A percentile compares a stretch with the other conserved stretches of the same genome.
Conservation (phyloP, 1,140 invertebrate genomes). For the Atta colombica region DNA sequence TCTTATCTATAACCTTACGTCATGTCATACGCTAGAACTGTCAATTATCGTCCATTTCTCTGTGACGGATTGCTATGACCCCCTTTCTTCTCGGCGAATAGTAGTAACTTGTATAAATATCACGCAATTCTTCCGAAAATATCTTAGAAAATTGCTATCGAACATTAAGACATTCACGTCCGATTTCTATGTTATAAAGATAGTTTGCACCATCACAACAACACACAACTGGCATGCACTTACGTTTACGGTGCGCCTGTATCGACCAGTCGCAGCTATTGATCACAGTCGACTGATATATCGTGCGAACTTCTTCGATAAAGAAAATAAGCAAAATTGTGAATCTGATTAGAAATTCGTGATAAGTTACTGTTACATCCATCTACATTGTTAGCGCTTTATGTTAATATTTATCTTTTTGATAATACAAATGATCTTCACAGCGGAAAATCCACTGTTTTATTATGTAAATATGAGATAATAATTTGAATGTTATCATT, state of each 20-base stretch:
- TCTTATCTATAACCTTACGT: conserved; percentile 39
- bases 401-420: background rate
- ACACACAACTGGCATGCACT: background rate
- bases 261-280: conserved; percentile 34
- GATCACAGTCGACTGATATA: conserved; percentile 25
- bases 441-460: background rate
- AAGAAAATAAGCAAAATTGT: background rate
- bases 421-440: background rate
- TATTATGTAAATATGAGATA: conserved; percentile 16
- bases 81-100: conserved; percentile 5
- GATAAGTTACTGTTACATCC: background rate
- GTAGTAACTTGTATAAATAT: conserved; percentile 9
- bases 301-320: background rate
- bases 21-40: conserved; percentile 11
- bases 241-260: background rate
- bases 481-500: background rate
- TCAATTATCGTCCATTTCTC: conserved; percentile 44
- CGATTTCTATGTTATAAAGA: background rate
- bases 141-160: background rate
- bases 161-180: background rate
- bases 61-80: background rate
- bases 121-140: conserved; percentile 17
- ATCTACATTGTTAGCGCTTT: background rate
- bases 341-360: conserved; percentile 15
- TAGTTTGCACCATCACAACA: background rate